Percentiles rank a stretch among this genome's conserved stretches.
Conservation (phyloP, 2,113 vertebrate genomes). For the Albula goreensis region DNA sequence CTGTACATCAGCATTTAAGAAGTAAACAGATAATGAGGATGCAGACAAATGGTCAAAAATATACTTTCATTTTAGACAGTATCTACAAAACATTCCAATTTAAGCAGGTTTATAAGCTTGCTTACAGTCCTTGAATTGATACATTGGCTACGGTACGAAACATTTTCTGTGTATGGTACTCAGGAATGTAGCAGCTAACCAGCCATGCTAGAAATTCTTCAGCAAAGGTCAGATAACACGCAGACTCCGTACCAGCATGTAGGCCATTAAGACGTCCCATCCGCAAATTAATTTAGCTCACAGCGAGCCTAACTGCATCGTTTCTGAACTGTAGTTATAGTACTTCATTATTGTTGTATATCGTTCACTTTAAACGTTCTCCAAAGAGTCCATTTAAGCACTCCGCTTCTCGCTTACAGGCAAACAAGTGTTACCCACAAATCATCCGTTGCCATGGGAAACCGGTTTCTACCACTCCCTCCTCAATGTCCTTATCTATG, state of each 20-base stretch:
- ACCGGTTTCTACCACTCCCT: constrained; percentile 36
- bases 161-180: not conserved
- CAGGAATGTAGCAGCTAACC: constrained; percentile 6
- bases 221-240: not conserved
- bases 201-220: constrained; percentile 23
- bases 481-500: constrained; percentile 9
- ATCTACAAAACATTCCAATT: not conserved
- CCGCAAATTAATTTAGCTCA: not conserved
- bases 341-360: constrained; percentile 1
- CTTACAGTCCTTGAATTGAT: not conserved
- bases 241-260: not conserved
- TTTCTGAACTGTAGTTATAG: not conserved
- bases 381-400: not conserved
- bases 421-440: constrained; percentile 28
- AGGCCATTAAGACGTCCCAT: not conserved
- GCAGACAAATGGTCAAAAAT: not conserved
- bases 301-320: not conserved
- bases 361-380: not conserved
- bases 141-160: not conserved
- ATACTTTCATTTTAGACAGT: not conserved
- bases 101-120: not conserved
- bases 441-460: constrained; percentile 28
- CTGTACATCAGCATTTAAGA: too few relatives aligned
- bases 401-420: not conserved
- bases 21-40: not conserved